Base-by-base conservation (phyloP, 2,113 vertebrate genomes). In the Brienomyrus brachyistius region DNA sequence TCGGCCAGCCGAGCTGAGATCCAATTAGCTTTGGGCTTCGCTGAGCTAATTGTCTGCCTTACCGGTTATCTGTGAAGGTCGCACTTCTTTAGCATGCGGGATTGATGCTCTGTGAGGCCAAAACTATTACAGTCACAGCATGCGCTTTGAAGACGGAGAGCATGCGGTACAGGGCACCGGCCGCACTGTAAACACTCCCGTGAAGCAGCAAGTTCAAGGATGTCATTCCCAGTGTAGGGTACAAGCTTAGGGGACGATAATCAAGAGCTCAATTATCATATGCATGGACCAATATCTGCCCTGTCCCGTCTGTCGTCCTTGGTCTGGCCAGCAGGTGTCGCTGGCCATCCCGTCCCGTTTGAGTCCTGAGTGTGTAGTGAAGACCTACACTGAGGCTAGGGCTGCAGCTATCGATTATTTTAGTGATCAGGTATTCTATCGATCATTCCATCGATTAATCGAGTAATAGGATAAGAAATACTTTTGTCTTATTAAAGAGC, bases 51-150 rank as follows among this genome's bases (percentile, higher is more conserved):
- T 19, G 19, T 10, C 21, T 13, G 35, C 45, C 82, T 48, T 84
- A 45, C 23, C 3, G 10, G 21, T 84, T 84, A 45, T 84, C 40
- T 84, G 45, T n/a, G 82, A 84, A 84, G 82, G 82, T 84, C 45
- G 40, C 45, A n/a, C 35, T 23, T 84, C 43, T 50, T 48, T 48
- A 48, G 21, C 82, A 84, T 84, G 82, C 45, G 15, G 35, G 74
- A 19, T 11, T 43, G 40, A 84, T 48, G 40, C 82, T 84, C 82
- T 47, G 45, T n/a, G 45, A n/a, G 4, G 19, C 82, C 19, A n/a
- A 48, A 13, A n/a, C 82, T 84, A 84, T 84, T 84, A 84, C 82
- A 84, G 82, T 84, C 82, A 48, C 82, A 84, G 82, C 45, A n/a
- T 48, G 82, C 2, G 4, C 45, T 84, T 48, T 84, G 23, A 21